Evolutionary conservation across 2,797 vertebrate genomes (phyloP).

Genomic region (Macrochelys suwanniensis): DNA sequence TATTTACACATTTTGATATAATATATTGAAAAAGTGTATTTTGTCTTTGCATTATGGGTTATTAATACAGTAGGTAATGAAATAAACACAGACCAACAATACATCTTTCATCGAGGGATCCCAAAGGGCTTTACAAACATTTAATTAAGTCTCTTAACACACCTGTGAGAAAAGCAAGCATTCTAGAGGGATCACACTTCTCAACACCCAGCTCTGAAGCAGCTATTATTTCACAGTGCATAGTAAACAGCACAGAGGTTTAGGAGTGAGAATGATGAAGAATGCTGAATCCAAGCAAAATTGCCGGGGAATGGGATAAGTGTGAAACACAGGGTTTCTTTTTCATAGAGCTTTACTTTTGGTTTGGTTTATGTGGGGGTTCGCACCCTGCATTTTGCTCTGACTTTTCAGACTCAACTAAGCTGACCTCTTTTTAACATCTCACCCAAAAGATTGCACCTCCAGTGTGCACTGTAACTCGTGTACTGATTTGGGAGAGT

Average conservation of each 20-base stretch:
- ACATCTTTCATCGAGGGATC: neutral
- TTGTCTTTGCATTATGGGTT: neutral
- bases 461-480: neutral
- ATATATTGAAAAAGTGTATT: neutral
- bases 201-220: neutral
- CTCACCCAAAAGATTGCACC: neutral
- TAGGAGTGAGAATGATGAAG: neutral
- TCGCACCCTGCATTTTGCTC: neutral
- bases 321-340: neutral
- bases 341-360: neutral
- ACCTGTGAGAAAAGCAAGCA: neutral
- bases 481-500: neutral
- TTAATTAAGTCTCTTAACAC: neutral
- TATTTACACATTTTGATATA: neutral
- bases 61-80: neutral
- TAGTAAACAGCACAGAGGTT: neutral
- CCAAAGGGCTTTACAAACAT: neutral
- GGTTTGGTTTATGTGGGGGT: neutral
- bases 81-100: neutral
- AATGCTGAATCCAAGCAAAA: constrained; percentile 18
- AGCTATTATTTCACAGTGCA: neutral
- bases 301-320: neutral
- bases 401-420: neutral
- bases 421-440: neutral
- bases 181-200: neutral